phyloP scores from a whole-genome alignment of 2,113 vertebrate genomes.

The Lanius ludovicianus region DNA sequence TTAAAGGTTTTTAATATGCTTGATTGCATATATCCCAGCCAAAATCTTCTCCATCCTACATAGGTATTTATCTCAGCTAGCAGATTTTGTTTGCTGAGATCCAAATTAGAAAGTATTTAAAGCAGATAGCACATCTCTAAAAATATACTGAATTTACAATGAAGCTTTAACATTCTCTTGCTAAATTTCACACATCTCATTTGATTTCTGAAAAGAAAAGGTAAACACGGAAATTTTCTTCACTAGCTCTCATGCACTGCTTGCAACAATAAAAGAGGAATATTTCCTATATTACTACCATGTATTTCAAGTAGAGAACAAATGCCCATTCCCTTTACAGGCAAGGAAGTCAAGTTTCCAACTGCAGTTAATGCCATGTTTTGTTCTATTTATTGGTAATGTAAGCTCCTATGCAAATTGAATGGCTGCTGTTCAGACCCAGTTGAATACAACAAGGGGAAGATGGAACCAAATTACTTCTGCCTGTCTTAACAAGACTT shows the following conservation, averaged over 20 bases:
- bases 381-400: neutral
- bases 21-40: constrained; percentile 31
- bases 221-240: constrained; percentile 48
- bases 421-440: neutral
- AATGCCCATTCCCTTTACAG: neutral
- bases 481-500: constrained; percentile 18
- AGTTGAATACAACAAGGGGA: neutral
- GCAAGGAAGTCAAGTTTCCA: constrained; percentile 13
- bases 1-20: constrained; percentile 49
- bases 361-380: neutral
- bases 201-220: constrained; percentile 41
- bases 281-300: neutral
- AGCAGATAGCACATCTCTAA: constrained; percentile 51
- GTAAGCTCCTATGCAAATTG: constrained; percentile 13
- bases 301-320: neutral
- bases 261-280: neutral
- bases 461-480: neutral
- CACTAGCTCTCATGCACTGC: neutral
- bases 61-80: constrained; percentile 60
- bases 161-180: constrained; percentile 53
- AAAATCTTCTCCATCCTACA: constrained; percentile 42
- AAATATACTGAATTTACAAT: constrained; percentile 65
- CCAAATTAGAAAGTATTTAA: constrained; percentile 66
- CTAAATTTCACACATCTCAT: constrained; percentile 52
- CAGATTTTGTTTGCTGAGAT: constrained; percentile 65